A percentile compares a stretch with the other conserved stretches of the same genome.
These are phyloP conservation scores for Manduca sexta DNA, from an alignment of 1,140 invertebrate genomes.

Conservation along the genomic window DNA sequence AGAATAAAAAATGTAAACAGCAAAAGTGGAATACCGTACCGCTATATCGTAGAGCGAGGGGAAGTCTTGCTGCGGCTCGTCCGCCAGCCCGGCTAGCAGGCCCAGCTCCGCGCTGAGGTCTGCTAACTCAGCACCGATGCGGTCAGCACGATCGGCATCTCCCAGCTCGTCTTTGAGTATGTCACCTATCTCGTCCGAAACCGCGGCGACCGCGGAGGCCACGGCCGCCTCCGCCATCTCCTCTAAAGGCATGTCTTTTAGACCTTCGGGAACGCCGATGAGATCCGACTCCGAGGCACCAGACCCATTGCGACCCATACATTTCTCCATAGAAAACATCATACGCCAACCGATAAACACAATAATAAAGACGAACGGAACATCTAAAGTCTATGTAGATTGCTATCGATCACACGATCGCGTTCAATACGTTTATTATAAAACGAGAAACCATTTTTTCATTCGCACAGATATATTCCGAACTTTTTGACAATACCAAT, in stretches of 20 bases:
- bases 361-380: conserved; percentile 52
- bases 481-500: conserved; percentile 71
- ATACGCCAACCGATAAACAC: conserved; percentile 53
- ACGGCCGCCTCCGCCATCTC: conserved; percentile 40
- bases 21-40: conserved; percentile 30
- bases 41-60: conserved; percentile 60
- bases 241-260: conserved; percentile 5
- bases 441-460: conserved; percentile 65
- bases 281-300: conserved; percentile 34
- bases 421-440: conserved; percentile 37
- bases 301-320: conserved; percentile 41
- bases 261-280: conserved; percentile 35
- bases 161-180: conserved; percentile 60
- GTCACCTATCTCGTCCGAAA: conserved; percentile 62
- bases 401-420: conserved; percentile 45
- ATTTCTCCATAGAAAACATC: conserved; percentile 67
- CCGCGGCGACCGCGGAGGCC: conserved; percentile 53
- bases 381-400: conserved; percentile 60
- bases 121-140: conserved; percentile 57
- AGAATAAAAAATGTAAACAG: neutral
- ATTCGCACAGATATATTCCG: conserved; percentile 51
- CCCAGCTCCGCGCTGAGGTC: conserved; percentile 56
- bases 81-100: conserved; percentile 49
- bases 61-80: conserved; percentile 54
- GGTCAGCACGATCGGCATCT: conserved; percentile 52